Percentiles rank a stretch among this genome's conserved stretches.
These are phyloP conservation scores for Brotogeris chrysoptera DNA, from an alignment of 2,797 vertebrate species.

Conservation along the genomic window DNA sequence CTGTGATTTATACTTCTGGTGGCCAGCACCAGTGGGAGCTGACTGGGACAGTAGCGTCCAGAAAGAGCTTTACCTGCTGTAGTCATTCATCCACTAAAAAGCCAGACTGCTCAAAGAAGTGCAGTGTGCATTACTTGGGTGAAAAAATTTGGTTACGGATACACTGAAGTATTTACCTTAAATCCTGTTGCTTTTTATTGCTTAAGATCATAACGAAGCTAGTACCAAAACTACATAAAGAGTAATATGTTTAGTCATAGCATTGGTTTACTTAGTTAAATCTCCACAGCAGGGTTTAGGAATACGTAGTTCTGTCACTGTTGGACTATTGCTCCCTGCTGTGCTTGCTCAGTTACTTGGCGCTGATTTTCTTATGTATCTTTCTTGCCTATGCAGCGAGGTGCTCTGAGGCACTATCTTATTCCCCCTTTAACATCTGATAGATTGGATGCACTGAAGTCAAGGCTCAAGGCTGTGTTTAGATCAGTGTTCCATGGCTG, in stretches of 20 bases:
- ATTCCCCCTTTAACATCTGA: neutral
- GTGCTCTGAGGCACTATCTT: neutral
- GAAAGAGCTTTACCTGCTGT: neutral
- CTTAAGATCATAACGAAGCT: neutral
- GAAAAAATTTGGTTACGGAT: neutral
- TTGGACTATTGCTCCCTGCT: neutral
- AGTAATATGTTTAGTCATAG: neutral
- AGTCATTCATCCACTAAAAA: neutral
- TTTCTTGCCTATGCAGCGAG: fast-evolving
- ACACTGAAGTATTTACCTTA: neutral
- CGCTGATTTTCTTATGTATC: neutral
- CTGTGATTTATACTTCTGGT: neutral
- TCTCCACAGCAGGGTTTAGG: neutral
- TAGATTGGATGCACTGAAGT: neutral
- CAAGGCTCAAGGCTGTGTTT: neutral
- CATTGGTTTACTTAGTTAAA: neutral
- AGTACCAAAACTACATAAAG: neutral
- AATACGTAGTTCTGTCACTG: neutral
- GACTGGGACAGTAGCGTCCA: fast-evolving
- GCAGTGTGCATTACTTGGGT: neutral
- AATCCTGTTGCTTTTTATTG: neutral
- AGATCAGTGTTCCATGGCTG: neutral
- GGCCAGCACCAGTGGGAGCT: neutral
- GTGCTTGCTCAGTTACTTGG: neutral
- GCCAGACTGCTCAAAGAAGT: neutral